Conservation (phyloP, 2,113 vertebrate species). For the Suncus etruscus region DNA sequence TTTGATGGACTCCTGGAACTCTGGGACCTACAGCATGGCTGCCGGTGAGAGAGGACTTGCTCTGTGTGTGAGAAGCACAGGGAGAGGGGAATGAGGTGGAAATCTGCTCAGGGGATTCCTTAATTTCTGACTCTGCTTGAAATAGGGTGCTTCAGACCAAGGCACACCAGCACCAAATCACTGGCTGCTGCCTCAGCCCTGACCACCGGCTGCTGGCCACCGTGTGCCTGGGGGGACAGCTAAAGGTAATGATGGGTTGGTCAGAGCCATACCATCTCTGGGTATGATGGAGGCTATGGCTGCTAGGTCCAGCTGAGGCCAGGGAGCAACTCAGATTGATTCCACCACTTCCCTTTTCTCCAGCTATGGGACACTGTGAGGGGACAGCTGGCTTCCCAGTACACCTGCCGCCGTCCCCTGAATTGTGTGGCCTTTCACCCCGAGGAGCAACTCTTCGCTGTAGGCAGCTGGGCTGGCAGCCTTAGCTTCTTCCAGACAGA, state of each 20-base stretch:
- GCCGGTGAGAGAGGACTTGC: slow-evolving; percentile 84
- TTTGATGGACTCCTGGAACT: slow-evolving; percentile 90
- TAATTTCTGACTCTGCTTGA: slow-evolving; percentile 18
- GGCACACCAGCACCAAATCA: slow-evolving; percentile 89
- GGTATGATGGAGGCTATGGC: neutral
- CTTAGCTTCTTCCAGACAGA: slow-evolving; percentile 88
- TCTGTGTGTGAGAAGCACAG: neutral
- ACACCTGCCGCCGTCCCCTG: slow-evolving; percentile 83
- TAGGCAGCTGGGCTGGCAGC: slow-evolving; percentile 90
- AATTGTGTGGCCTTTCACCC: slow-evolving; percentile 92
- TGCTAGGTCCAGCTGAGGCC: neutral
- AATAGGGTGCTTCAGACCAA: slow-evolving; percentile 86
- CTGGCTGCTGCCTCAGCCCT: slow-evolving; percentile 88
- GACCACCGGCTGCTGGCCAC: slow-evolving; percentile 90
- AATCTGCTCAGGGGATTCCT: neutral
- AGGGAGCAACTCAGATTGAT: neutral
- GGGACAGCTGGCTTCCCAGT: slow-evolving; percentile 82
- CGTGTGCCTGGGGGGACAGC: slow-evolving; percentile 89
- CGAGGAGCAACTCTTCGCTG: slow-evolving; percentile 86
- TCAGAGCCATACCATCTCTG: neutral
- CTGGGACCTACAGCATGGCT: slow-evolving; percentile 90
- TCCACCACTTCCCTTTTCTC: neutral
- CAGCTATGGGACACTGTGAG: slow-evolving; percentile 91
- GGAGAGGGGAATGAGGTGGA: neutral
- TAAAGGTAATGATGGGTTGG: slow-evolving; percentile 88